Base-by-base conservation (phyloP, 2,113 vertebrate species). In the Nycticebus coucang region DNA sequence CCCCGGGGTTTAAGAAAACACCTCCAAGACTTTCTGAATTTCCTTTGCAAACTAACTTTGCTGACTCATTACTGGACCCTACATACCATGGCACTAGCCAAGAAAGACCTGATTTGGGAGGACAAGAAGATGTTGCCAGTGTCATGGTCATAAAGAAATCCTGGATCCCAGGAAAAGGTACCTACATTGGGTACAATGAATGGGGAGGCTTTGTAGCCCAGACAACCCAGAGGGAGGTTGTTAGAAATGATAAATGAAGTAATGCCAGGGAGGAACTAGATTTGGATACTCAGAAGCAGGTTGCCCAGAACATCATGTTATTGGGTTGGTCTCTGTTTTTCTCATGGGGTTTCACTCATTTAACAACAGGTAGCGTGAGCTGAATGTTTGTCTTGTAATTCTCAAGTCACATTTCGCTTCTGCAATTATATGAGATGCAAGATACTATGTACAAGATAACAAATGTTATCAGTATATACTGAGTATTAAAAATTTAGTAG, bases 1-100 rank as follows among this genome's bases (percentile, higher is more conserved):
- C 28, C 53, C 89, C 64, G n/a, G 45, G 4, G 33, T 66, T 89
- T 92, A 83, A 35, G 91, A n/a, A 77, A 41, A 96, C 85, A 55
- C 72, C 87, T 82, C 72, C 53, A 35, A 60, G 79, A 35, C 5
- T 89, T 37, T 41, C 71, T 84, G 35, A 6, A 88, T 93, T 80
- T 88, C 22, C 35, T 88, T 45, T 80, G 33, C 37, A 60, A 95
- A 28, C 69, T 45, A 89, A 62, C 37, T 57, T 64, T 19, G 1
- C 71, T 1, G 69, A 69, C 30, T 92, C 37, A 26, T 69, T 45
- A 5, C 12, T 62, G 14, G 62, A n/a, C 0, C 1, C 64, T 83
- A 83, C 8, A 21, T 92, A 15, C 50, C 28, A 26, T 17, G 4
- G 2, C 30, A 4, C 53, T n/a, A 80, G 75, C 37, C n/a, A 59